Base-by-base conservation (phyloP, 2,797 vertebrate genomes). In the Phaenicophaeus curvirostris region DNA sequence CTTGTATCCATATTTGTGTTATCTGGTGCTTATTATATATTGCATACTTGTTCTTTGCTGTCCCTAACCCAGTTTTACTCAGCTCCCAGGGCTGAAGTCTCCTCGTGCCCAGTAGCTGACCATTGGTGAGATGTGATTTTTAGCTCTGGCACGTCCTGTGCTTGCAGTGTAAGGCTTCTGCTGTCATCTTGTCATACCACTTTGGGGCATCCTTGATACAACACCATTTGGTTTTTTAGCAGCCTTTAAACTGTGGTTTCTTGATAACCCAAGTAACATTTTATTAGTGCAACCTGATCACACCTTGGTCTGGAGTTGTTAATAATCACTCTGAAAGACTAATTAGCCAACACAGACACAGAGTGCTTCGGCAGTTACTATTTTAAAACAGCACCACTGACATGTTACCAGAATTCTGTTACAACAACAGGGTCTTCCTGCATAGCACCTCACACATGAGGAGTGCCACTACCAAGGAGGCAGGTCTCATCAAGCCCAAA, bases 381-480 rank as follows among this genome's bases (percentile, higher is more conserved):
- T 46, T 25, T 77, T 74, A 63, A 91, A 57, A 55, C 53, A 58
- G 6, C 31, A 53, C 33, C 33, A 17, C 16, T 37, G 33, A 2
- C 67, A 19, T 41, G 11, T 46, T 88, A 15, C 0, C 5, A 90
- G 35, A 61, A 41, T 58, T 62, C 39, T 27, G 65, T 93, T 63
- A 11, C 23, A 68, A 24, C 28, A 33, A 19, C 9, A 24, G 9
- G 12, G 7, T 17, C 48, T 76, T 93, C 25, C 51, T 57, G 11
- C 2, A 4, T 48, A 2, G 2, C 9, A 33, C 13, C 30, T 65
- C 33, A 27, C 44, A 14, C 5, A 0, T 27, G 50, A 58, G 28
- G n/a, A 63, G 15, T 27, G 24, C 16, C 16, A 65, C 50, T 25
- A 73, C 19, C 54, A 37, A 72, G 30, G 33, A 74, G 13, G 30